Conservation (phyloP, 2,888 invertebrate genomes). For the Abrostola triplasia region DNA sequence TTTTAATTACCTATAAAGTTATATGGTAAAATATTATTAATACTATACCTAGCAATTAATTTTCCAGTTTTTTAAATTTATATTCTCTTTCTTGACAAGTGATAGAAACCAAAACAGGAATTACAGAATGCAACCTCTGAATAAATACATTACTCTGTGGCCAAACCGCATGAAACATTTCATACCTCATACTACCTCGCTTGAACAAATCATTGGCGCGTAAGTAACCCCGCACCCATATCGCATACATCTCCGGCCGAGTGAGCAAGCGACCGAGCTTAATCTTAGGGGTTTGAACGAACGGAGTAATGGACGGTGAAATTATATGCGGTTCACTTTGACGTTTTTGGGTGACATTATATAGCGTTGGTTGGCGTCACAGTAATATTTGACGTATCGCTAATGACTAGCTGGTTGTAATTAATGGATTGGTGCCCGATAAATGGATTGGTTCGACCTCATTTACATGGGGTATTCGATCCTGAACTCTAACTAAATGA, state of each 20-base stretch:
- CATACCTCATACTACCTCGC: constrained; percentile 47
- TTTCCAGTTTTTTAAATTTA: too few species aligned
- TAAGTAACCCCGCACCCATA: constrained; percentile 43
- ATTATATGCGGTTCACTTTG: constrained; percentile 45
- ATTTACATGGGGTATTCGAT: too few species aligned
- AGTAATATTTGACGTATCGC: not conserved
- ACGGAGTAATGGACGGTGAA: constrained; percentile 57
- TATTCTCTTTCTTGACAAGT: too few species aligned
- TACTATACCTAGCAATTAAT: too few species aligned
- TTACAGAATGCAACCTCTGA: not conserved
- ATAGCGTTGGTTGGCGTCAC: constrained; percentile 3
- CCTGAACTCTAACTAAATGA: too few species aligned
- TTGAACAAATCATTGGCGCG: constrained; percentile 58
- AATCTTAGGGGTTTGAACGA: constrained; percentile 52
- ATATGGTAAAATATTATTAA: too few species aligned
- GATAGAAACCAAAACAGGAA: too few species aligned
- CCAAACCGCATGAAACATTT: constrained; percentile 42
- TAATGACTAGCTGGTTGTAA: not conserved
- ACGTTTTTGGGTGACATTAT: constrained; percentile 41
- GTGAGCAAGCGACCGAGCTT: constrained; percentile 36
- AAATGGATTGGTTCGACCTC: too few species aligned
- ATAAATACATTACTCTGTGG: not conserved
- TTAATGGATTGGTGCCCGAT: not conserved
- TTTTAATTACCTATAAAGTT: too few species aligned
- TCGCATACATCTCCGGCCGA: constrained; percentile 43